Evolutionary conservation across 30 jellyfish, hydroid and myxozoan genomes (phyloP).

Genomic region (Catostylus mosaicus): DNA sequence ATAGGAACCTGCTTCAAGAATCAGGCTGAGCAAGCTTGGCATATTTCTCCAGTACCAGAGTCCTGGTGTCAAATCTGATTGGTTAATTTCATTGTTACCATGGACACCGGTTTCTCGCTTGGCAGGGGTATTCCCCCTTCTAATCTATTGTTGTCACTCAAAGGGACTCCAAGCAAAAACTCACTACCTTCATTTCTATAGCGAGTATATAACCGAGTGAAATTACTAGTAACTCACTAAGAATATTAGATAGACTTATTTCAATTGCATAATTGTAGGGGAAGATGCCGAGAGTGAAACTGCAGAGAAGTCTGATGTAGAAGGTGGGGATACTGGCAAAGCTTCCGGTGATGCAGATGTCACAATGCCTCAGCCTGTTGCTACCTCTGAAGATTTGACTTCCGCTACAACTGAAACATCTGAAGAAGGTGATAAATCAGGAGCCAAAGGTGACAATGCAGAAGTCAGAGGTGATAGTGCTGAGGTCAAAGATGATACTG

Average conservation of each 20-base stretch:
- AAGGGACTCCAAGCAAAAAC: not conserved
- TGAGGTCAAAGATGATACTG: not conserved
- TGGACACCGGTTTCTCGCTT: too few relatives aligned
- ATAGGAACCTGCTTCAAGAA: too few relatives aligned
- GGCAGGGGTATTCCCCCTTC: too few relatives aligned
- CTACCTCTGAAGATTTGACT: not conserved
- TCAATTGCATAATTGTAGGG: not conserved
- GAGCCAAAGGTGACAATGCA: not conserved
- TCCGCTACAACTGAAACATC: not conserved
- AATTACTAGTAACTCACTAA: too few relatives aligned
- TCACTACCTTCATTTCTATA: too few relatives aligned
- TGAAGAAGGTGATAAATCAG: not conserved
- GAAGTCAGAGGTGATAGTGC: not conserved
- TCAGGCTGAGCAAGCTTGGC: too few relatives aligned
- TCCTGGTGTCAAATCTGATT: too few relatives aligned
- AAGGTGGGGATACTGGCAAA: not conserved
- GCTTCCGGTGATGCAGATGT: not conserved
- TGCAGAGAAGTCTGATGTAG: conserved; percentile 10
- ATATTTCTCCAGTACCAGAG: too few relatives aligned
- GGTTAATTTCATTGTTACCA: too few relatives aligned
- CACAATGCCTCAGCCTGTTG: not conserved
- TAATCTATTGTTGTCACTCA: too few relatives aligned
- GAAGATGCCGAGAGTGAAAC: conserved; percentile 53
- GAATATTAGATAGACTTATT: not conserved
- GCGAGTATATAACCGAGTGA: too few relatives aligned